Conservation (phyloP, 2,797 vertebrate species). For the Pipistrellus nathusii region DNA sequence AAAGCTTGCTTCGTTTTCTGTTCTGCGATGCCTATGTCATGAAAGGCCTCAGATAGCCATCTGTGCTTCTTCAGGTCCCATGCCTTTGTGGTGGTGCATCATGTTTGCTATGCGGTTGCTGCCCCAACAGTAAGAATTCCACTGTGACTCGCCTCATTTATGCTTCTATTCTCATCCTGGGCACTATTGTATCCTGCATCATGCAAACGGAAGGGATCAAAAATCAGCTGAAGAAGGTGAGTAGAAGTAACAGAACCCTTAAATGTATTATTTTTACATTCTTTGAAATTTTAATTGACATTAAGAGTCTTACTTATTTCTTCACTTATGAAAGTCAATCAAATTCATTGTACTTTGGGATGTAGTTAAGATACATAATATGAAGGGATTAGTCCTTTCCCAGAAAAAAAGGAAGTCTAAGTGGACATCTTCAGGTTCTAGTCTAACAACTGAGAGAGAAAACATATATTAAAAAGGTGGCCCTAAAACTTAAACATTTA, state of each 20-base stretch:
- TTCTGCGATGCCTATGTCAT: background rate
- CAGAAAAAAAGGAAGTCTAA: constrained; percentile 6
- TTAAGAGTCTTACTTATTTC: background rate
- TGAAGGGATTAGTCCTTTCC: constrained; percentile 3
- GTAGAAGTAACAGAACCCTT: background rate
- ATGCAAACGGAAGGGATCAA: constrained; percentile 93
- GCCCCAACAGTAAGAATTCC: constrained; percentile 92
- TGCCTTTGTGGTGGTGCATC: constrained; percentile 93
- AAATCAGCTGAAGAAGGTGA: constrained; percentile 93
- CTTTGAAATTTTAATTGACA: background rate
- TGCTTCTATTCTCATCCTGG: constrained; percentile 92
- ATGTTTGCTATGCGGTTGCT: constrained; percentile 93
- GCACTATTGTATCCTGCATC: constrained; percentile 91
- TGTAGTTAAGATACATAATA: background rate
- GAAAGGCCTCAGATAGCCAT: accelerated
- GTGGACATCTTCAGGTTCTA: constrained; percentile 6
- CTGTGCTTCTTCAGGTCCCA: constrained; percentile 88
- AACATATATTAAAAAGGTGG: background rate
- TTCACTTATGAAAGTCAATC: background rate
- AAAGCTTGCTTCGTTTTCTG: background rate
- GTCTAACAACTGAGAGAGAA: constrained; percentile 1
- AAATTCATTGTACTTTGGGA: background rate
- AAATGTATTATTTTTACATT: constrained; percentile 16
- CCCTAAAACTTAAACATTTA: background rate
- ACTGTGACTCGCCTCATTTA: constrained; percentile 94